A percentile compares a stretch with the other conserved stretches of the same genome.
These are phyloP conservation scores for Malurus cyaneus DNA, from an alignment of 2,113 vertebrate species.

Conservation along the genomic window DNA sequence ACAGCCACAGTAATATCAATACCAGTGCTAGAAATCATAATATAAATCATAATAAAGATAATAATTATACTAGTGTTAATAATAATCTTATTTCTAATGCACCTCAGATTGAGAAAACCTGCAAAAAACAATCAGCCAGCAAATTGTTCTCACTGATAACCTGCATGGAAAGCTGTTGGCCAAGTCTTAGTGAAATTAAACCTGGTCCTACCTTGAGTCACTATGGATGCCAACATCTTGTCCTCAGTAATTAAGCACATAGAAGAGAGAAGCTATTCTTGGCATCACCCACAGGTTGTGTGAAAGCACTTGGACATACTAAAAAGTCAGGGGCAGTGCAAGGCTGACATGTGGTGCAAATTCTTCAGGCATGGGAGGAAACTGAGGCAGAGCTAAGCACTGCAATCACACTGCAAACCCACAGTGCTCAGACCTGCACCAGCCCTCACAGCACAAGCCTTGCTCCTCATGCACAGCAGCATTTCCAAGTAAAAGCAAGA, in stretches of 20 bases:
- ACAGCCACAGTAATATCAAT: not conserved
- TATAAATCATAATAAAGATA: not conserved
- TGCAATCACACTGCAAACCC: not conserved
- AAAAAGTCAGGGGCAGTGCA: not conserved
- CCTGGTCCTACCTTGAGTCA: not conserved
- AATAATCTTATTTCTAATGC: not conserved
- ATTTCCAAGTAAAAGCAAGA: constrained; percentile 1
- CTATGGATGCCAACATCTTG: not conserved
- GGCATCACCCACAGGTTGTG: not conserved
- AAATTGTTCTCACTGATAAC: not conserved
- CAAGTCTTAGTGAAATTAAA: not conserved
- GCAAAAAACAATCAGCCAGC: not conserved
- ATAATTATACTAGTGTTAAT: not conserved
- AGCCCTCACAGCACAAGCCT: not conserved
- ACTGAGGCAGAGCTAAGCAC: constrained; percentile 13
- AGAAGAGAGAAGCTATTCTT: not conserved
- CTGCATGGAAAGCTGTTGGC: not conserved
- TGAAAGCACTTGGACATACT: not conserved
- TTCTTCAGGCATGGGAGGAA: not conserved
- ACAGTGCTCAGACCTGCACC: not conserved
- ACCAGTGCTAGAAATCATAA: not conserved
- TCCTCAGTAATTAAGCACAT: not conserved
- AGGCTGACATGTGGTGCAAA: not conserved
- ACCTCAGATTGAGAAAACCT: not conserved
- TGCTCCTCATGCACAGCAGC: not conserved